Conservation (phyloP, 2,888 invertebrate species). For the Serrognathus titanus region DNA sequence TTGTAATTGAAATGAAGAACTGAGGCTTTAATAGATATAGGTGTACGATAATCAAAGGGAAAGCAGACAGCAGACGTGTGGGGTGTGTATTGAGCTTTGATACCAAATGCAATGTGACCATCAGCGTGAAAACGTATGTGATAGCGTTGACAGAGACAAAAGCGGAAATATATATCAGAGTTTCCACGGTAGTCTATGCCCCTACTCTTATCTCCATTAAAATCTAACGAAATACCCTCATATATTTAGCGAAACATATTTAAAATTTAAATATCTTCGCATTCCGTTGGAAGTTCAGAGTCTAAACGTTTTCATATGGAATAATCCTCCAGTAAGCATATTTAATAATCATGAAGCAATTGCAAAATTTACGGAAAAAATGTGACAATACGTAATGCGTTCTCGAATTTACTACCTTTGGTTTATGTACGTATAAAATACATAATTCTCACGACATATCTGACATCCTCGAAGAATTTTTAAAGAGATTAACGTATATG, state of each 20-base stretch:
- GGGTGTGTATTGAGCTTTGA: conserved; percentile 7
- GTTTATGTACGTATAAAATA: conserved; percentile 9
- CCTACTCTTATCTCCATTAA: conserved; percentile 9
- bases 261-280: conserved; percentile 28
- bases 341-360: too few species aligned
- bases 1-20: neutral
- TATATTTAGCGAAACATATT: conserved; percentile 18
- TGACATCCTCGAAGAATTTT: conserved; percentile 6
- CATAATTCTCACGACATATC: neutral
- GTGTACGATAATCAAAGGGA: neutral
- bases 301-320: too few species aligned
- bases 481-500: conserved; percentile 3
- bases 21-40: neutral
- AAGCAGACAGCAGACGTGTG: neutral
- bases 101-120: conserved; percentile 22
- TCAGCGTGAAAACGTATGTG: conserved; percentile 28
- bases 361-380: too few species aligned
- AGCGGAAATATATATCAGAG: conserved; percentile 30
- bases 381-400: too few species aligned
- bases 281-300: conserved; percentile 6
- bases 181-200: neutral
- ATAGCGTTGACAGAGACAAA: conserved; percentile 28
- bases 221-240: conserved; percentile 9
- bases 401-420: too few species aligned
- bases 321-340: too few species aligned